A percentile compares a stretch with the other conserved stretches of the same genome.
Conservation (phyloP, 2,797 vertebrate species). For the Propithecus perrieri region DNA sequence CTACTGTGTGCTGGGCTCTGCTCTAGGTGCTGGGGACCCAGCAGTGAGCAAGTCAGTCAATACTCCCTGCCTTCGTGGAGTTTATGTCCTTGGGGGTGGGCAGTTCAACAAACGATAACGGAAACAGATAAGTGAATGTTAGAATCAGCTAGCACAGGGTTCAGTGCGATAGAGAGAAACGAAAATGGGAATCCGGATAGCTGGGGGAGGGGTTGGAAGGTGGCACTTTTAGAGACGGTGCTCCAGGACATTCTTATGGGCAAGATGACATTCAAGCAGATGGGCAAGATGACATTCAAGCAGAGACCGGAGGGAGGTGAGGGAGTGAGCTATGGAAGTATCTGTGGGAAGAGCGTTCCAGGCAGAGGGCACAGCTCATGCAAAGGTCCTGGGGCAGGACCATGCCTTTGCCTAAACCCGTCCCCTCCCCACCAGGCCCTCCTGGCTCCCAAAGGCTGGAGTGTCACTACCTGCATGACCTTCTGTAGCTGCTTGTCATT, state of each 20-base stretch:
- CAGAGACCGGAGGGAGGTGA: background rate
- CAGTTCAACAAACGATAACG: too few relatives aligned
- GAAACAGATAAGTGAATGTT: too few relatives aligned
- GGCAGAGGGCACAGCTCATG: background rate
- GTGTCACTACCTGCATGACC: constrained; percentile 27
- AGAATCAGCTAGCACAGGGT: too few relatives aligned
- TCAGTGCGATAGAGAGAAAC: too few relatives aligned
- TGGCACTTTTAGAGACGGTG: background rate
- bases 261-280: background rate
- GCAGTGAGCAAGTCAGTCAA: too few relatives aligned
- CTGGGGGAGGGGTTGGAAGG: background rate
- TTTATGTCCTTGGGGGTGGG: too few relatives aligned
- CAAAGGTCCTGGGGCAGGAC: background rate
- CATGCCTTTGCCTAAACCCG: too few relatives aligned
- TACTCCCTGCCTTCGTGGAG: too few relatives aligned
- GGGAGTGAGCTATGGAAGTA: background rate
- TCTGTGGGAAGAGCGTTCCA: background rate
- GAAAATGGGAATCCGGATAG: too few relatives aligned
- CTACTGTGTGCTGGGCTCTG: too few relatives aligned
- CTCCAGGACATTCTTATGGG: background rate
- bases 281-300: background rate
- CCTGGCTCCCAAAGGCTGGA: fast-evolving
- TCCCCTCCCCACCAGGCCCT: too few relatives aligned
- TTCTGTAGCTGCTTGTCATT: constrained; percentile 48
- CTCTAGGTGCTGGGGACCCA: too few relatives aligned